phyloP scores from a whole-genome alignment of 53 echinoderm and acorn worm species.

The Crossaster papposus region DNA sequence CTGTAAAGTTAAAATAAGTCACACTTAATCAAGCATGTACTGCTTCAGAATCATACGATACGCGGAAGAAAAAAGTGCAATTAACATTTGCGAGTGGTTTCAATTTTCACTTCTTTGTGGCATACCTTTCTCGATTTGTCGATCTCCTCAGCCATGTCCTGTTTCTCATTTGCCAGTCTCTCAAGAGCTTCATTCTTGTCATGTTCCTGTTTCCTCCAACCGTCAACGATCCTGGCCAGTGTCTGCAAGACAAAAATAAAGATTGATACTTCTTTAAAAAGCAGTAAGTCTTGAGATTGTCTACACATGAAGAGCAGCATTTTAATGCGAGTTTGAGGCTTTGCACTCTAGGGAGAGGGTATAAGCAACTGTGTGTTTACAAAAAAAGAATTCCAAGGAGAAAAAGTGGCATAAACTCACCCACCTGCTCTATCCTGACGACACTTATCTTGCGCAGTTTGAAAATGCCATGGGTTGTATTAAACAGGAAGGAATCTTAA shows the following conservation, averaged over 20 bases:
- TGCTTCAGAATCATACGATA: no score
- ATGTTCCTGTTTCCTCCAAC: slow-evolving; percentile 85
- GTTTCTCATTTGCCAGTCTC: slow-evolving; percentile 63
- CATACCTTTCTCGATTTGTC: slow-evolving; percentile 46
- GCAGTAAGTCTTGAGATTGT: no score
- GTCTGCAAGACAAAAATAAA: slow-evolving; percentile 52
- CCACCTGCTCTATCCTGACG: no score
- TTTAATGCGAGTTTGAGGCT: no score
- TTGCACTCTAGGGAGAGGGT: no score
- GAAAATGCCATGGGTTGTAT: not conserved
- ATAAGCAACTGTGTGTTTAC: no score
- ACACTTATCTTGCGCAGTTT: not conserved
- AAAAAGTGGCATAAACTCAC: no score
- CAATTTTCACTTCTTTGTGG: not conserved
- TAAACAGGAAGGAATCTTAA: not conserved
- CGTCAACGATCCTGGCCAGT: slow-evolving; percentile 82
- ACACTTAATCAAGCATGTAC: not conserved
- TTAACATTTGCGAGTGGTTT: not conserved
- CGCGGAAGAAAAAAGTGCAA: no score
- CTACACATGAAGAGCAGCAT: no score
- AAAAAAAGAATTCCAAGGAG: no score
- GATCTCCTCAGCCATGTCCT: slow-evolving; percentile 1
- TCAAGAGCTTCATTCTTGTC: slow-evolving; percentile 78
- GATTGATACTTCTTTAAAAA: no score
- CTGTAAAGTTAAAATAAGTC: not conserved